Evolutionary conservation across 2,797 vertebrate species (phyloP).

Genomic region (Coregonus suidteri): DNA sequence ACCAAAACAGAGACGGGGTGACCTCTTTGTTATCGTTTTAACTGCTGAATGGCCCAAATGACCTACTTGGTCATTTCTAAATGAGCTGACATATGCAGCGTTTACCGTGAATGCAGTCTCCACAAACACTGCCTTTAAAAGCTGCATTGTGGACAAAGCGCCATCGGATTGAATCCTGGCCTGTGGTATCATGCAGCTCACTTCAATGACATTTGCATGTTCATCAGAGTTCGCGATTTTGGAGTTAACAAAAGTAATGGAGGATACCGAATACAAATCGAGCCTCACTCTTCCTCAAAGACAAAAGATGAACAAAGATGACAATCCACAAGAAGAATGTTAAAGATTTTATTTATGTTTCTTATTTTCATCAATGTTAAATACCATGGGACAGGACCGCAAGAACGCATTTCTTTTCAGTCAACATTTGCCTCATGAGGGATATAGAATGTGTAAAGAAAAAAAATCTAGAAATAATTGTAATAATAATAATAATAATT

Average conservation of each 20-base stretch:
- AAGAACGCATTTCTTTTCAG: conserved; percentile 76
- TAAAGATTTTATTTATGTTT: conserved; percentile 44
- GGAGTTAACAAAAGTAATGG: conserved; percentile 15
- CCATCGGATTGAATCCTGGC: too few relatives aligned
- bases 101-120: too few relatives aligned
- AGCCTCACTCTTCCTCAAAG: conserved; percentile 7
- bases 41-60: too few relatives aligned
- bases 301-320: conserved; percentile 11
- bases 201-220: too few relatives aligned
- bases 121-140: too few relatives aligned
- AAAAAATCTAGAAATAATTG: conserved; percentile 61
- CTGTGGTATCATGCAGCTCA: too few relatives aligned
- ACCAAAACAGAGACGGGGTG: too few relatives aligned
- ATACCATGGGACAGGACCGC: conserved; percentile 84
- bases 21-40: too few relatives aligned
- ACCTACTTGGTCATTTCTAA: too few relatives aligned
- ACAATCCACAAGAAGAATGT: conserved; percentile 26
- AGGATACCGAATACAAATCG: not conserved
- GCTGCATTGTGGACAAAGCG: too few relatives aligned
- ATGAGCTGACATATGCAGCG: too few relatives aligned
- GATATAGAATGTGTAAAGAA: conserved; percentile 64
- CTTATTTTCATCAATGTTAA: conserved; percentile 75
- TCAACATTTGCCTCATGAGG: conserved; percentile 84
- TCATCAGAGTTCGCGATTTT: too few relatives aligned
- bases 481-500: conserved; percentile 36